A percentile compares a stretch with the other conserved stretches of the same genome.
These are phyloP conservation scores for Drosophila kepulauana DNA, from an alignment of 1,140 invertebrate genomes.

Conservation along the genomic window DNA sequence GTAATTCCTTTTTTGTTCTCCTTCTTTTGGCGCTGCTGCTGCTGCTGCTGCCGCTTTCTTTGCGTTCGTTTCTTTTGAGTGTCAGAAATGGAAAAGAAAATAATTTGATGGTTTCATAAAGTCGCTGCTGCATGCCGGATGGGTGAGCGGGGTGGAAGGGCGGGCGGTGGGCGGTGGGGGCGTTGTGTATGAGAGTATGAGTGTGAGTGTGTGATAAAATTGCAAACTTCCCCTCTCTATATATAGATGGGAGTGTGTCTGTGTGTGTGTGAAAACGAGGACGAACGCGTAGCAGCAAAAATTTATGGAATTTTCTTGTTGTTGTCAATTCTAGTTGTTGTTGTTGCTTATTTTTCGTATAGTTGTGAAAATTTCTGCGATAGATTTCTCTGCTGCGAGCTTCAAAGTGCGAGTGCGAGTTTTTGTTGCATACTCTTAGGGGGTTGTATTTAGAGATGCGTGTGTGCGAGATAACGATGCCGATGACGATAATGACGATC, in stretches of 20 bases:
- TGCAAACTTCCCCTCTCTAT: conserved; percentile 67
- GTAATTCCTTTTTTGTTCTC: conserved; percentile 53
- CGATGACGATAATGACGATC: conserved; percentile 43
- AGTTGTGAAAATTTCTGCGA: conserved; percentile 70
- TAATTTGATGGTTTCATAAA: conserved; percentile 85
- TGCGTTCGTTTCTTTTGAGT: conserved; percentile 83
- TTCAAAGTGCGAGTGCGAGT: conserved; percentile 51
- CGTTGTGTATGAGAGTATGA: conserved; percentile 18
- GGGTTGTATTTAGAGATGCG: conserved; percentile 30
- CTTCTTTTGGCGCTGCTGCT: conserved; percentile 30
- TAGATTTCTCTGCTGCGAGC: conserved; percentile 58
- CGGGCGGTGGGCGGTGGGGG: conserved; percentile 3
- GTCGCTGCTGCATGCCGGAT: conserved; percentile 59
- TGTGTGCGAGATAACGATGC: conserved; percentile 58
- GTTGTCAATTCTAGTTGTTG: conserved; percentile 37
- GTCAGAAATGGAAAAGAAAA: conserved; percentile 85
- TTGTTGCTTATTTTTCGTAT: conserved; percentile 62
- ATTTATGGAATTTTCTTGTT: conserved; percentile 72
- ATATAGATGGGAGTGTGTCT: conserved; percentile 28
- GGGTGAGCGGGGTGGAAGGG: conserved; percentile 27
- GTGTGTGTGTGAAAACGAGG: conserved; percentile 39
- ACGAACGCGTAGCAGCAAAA: conserved; percentile 57
- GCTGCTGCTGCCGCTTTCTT: conserved; percentile 49
- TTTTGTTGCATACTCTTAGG: conserved; percentile 66
- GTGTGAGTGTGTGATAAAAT: conserved; percentile 73